Percentiles rank a stretch among this genome's conserved stretches.
Evolutionary conservation across 2,797 vertebrate genomes (phyloP).

Genomic region (Anabacerthia variegaticeps): DNA sequence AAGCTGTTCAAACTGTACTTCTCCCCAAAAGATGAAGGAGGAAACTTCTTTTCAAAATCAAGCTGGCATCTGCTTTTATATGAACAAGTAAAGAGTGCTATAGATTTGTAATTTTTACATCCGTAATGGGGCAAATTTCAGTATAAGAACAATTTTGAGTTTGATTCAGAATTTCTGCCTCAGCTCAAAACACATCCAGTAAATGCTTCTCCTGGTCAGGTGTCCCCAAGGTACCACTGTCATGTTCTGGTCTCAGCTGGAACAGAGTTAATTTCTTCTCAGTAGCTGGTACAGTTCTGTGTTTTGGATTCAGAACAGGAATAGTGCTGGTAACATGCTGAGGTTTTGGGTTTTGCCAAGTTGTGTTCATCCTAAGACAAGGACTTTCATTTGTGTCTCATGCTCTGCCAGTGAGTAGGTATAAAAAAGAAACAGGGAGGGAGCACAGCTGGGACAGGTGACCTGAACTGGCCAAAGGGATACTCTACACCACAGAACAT

Average conservation of each 20-base stretch:
- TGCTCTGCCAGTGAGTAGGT: background rate
- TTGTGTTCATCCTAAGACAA: background rate
- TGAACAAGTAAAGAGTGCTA: accelerated
- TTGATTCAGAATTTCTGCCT: background rate
- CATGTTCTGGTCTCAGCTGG: background rate
- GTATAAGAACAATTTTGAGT: background rate
- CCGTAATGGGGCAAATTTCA: background rate
- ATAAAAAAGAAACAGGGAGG: background rate
- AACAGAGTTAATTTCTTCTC: background rate
- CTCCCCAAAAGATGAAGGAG: background rate
- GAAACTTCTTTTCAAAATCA: background rate
- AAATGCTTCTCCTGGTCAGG: background rate
- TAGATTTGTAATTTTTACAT: background rate
- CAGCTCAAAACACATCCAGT: background rate
- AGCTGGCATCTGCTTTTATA: background rate
- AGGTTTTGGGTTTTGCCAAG: background rate
- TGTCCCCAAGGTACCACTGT: background rate
- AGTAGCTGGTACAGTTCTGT: background rate
- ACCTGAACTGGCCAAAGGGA: background rate
- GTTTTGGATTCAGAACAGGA: background rate
- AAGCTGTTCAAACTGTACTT: background rate
- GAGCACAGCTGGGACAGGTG: background rate
- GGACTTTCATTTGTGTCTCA: background rate
- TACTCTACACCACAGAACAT: background rate
- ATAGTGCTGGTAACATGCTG: background rate